These are phyloP conservation scores for Oceanodroma leucorhoa DNA, from an alignment of 2,797 vertebrate species.

Conservation along the genomic window DNA sequence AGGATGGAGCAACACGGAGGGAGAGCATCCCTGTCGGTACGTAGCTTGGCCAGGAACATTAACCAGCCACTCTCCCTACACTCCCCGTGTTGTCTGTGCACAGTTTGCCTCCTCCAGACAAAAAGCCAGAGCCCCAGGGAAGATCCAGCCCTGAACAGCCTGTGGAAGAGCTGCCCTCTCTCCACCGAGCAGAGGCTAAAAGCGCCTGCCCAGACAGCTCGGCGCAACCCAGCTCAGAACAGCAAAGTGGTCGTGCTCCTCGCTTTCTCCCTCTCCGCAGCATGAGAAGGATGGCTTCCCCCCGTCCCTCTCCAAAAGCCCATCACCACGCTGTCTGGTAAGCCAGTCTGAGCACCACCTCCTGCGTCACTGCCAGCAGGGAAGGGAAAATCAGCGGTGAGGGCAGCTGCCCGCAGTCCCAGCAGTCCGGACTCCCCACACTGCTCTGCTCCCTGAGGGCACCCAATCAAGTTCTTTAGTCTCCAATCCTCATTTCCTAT, in stretches of 20 bases:
- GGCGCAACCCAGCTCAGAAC: background rate
- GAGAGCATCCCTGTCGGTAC: background rate
- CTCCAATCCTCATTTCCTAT: background rate
- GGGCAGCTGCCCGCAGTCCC: background rate
- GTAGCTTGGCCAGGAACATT: background rate
- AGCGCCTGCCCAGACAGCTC: background rate
- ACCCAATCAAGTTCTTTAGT: background rate
- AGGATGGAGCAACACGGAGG: rapidly evolving
- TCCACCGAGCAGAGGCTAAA: background rate
- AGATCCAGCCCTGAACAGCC: background rate
- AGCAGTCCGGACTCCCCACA: background rate
- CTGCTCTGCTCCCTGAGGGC: background rate
- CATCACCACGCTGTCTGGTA: rapidly evolving
- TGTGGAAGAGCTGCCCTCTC: background rate
- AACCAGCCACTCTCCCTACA: rapidly evolving
- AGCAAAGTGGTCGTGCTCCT: background rate
- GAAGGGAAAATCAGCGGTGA: background rate
- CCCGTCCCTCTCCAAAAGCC: background rate
- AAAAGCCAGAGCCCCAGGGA: background rate
- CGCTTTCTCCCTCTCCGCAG: background rate
- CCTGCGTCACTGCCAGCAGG: background rate
- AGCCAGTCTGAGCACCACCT: background rate
- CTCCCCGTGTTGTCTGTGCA: background rate
- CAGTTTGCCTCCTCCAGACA: background rate
- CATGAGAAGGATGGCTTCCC: background rate